Conservation (phyloP, 2,888 invertebrate genomes). For the Venusia cambrica region DNA sequence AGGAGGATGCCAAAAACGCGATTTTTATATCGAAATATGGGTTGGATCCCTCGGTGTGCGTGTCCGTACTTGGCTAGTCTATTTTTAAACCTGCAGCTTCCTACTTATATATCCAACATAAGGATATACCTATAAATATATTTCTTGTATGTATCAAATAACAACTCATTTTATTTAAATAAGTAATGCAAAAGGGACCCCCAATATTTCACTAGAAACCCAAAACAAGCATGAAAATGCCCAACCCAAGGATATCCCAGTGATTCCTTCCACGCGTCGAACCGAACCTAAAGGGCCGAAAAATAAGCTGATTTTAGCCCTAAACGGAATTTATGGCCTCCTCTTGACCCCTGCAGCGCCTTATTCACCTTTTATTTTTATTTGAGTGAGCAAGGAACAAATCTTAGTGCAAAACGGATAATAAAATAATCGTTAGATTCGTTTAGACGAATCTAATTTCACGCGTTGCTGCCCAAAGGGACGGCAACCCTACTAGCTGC, state of each 20-base stretch:
- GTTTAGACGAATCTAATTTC: slow-evolving; percentile 81
- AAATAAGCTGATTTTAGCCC: slow-evolving; percentile 72
- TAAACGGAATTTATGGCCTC: slow-evolving; percentile 71
- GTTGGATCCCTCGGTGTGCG: too few relatives aligned
- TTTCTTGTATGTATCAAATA: too few relatives aligned
- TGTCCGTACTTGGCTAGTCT: too few relatives aligned
- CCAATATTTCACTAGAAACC: slow-evolving; percentile 19
- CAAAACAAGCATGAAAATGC: slow-evolving; percentile 29
- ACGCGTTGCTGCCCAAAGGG: slow-evolving; percentile 78
- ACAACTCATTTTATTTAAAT: slow-evolving; percentile 3
- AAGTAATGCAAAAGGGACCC: slow-evolving; percentile 8
- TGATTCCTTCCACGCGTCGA: slow-evolving; percentile 34
- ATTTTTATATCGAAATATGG: too few relatives aligned
- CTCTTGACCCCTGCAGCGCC: slow-evolving; percentile 72
- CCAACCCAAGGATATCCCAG: slow-evolving; percentile 15
- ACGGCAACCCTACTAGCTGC: slow-evolving; percentile 54
- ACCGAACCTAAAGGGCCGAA: slow-evolving; percentile 65
- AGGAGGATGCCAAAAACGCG: too few relatives aligned
- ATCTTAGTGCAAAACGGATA: slow-evolving; percentile 80
- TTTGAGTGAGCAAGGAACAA: slow-evolving; percentile 81
- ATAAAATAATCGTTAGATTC: slow-evolving; percentile 82
- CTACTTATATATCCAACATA: too few relatives aligned
- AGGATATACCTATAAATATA: too few relatives aligned
- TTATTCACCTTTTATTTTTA: slow-evolving; percentile 81
- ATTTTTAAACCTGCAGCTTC: too few relatives aligned